These are phyloP conservation scores for Nemotelus pantherinus DNA, from an alignment of 2,888 invertebrate genomes.

Conservation along the genomic window DNA sequence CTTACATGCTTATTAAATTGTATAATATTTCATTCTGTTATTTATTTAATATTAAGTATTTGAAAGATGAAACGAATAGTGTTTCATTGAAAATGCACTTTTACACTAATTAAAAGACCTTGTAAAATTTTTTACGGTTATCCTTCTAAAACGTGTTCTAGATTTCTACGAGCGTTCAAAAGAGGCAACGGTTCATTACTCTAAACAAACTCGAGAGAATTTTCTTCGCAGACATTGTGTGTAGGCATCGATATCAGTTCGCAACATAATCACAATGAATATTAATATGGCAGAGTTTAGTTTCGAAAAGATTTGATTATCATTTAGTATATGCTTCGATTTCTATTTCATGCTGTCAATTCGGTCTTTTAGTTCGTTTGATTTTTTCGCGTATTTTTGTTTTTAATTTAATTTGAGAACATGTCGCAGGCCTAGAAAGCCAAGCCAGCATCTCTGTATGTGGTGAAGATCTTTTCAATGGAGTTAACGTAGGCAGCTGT, in stretches of 20 bases:
- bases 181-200: not conserved
- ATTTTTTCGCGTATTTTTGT: slow-evolving; percentile 19
- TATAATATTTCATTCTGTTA: slow-evolving; percentile 6
- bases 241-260: too few species aligned
- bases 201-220: too few species aligned
- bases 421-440: slow-evolving; percentile 74
- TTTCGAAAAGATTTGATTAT: not conserved
- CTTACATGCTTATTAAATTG: slow-evolving; percentile 21
- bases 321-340: not conserved
- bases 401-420: slow-evolving; percentile 45
- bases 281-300: slow-evolving; percentile 5
- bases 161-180: not conserved
- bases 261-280: too few species aligned
- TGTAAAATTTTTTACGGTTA: slow-evolving; percentile 9
- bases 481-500: slow-evolving; percentile 96
- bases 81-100: slow-evolving; percentile 40
- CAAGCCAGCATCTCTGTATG: slow-evolving; percentile 93
- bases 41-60: slow-evolving; percentile 33
- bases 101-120: slow-evolving; percentile 40
- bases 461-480: slow-evolving; percentile 96
- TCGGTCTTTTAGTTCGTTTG: not conserved
- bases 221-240: too few species aligned
- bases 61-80: slow-evolving; percentile 19
- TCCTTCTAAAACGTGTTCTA: not conserved
- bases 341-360: not conserved